These are phyloP conservation scores for Drosophila kuntzei DNA, from an alignment of 2,888 invertebrate genomes.

Conservation along the genomic window DNA sequence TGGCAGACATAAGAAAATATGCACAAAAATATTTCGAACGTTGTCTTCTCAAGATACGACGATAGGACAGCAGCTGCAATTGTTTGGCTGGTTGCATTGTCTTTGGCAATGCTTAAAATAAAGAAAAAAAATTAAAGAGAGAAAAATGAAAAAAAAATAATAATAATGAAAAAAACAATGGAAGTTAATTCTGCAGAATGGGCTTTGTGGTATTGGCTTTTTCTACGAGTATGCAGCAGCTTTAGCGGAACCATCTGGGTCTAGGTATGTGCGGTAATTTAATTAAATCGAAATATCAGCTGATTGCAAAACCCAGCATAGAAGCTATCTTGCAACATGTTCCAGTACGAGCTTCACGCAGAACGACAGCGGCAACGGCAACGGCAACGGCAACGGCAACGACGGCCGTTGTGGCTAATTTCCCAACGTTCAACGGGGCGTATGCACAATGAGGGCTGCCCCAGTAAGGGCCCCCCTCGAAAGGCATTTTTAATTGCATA, in stretches of 20 bases:
- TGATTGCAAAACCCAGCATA: conserved; percentile 64
- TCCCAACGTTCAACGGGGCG: conserved; percentile 66
- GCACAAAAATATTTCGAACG: conserved; percentile 44
- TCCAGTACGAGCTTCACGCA: background rate
- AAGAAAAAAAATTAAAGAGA: conserved; percentile 2
- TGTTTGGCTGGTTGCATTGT: conserved; percentile 66
- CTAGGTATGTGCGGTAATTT: conserved; percentile 69
- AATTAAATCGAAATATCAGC: conserved; percentile 76
- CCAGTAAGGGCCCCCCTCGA: background rate
- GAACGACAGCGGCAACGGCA: conserved; percentile 23
- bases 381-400: conserved; percentile 15
- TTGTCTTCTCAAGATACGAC: conserved; percentile 19
- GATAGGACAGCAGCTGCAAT: conserved; percentile 36
- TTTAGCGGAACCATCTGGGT: conserved; percentile 33
- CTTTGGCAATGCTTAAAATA: conserved; percentile 54
- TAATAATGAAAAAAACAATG: conserved; percentile 58
- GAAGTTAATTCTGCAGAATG: conserved; percentile 14
- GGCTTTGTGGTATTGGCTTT: conserved; percentile 12
- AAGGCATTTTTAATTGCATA: conserved; percentile 68
- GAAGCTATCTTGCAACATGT: conserved; percentile 11
- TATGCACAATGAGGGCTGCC: conserved; percentile 59
- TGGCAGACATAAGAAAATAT: conserved; percentile 18
- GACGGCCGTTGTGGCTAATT: conserved; percentile 54
- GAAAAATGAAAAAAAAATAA: conserved; percentile 17
- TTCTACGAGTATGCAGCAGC: conserved; percentile 25